These are phyloP conservation scores for Siphlonurus alternatus DNA, from an alignment of 2,888 invertebrate genomes.

Conservation along the genomic window DNA sequence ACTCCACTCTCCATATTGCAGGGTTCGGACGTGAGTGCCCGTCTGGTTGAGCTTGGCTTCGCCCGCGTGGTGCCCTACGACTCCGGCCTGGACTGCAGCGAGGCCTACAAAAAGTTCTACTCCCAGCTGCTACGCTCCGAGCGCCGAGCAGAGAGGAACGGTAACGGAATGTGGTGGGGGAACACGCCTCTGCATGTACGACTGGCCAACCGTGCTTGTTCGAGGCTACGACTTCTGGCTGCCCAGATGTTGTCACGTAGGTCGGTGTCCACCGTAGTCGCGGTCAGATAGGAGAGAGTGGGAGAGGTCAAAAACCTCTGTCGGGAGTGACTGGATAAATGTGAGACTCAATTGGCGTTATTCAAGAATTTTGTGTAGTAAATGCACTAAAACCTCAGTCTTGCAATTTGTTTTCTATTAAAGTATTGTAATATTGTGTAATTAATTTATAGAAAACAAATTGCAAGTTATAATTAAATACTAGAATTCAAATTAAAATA, in stretches of 20 bases:
- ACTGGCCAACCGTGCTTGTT: not conserved
- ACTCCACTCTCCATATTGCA: too few species aligned
- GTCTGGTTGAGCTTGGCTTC: conserved; percentile 7
- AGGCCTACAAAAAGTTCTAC: conserved; percentile 7
- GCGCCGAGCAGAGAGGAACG: conserved; percentile 4
- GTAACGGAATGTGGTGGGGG: conserved; percentile 9
- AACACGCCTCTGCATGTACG: not conserved
- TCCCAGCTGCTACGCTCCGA: conserved; percentile 4
- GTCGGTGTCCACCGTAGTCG: too few species aligned
- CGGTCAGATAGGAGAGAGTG: too few species aligned
- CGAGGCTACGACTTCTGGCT: not conserved
- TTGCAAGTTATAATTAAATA: too few species aligned
- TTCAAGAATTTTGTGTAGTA: too few species aligned
- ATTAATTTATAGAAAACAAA: too few species aligned
- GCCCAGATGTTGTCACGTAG: not conserved
- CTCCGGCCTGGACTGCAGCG: not conserved
- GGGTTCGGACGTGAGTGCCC: conserved; percentile 5
- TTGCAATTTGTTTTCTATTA: too few species aligned
- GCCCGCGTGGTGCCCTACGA: conserved; percentile 8
- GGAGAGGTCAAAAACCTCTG: not conserved
- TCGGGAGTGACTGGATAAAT: not conserved
- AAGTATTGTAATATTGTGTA: too few species aligned
- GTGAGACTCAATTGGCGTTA: too few species aligned
- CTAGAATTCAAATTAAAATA: too few species aligned
- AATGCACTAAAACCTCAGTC: too few species aligned